phyloP scores from a whole-genome alignment of 2,888 invertebrate genomes.

The Sussaba pulchella region DNA sequence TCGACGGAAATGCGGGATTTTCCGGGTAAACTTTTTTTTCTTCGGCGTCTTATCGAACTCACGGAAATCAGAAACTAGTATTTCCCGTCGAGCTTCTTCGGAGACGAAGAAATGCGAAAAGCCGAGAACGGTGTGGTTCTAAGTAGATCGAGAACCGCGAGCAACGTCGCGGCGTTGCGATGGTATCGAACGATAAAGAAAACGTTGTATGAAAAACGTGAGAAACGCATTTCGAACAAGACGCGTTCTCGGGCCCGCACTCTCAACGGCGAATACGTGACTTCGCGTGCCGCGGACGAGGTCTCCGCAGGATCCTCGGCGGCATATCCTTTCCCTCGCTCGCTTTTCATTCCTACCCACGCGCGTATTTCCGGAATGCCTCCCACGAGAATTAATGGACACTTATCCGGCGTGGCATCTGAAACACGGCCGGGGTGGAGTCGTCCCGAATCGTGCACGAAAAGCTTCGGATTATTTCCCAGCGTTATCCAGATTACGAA shows the following conservation, averaged over 20 bases:
- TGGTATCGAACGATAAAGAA: conserved; percentile 25
- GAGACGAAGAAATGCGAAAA: neutral
- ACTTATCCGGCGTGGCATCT: conserved; percentile 77
- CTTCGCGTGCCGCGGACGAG: conserved; percentile 34
- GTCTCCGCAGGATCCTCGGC: neutral
- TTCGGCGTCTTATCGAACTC: conserved; percentile 7
- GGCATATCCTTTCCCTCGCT: conserved; percentile 20
- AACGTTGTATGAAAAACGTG: neutral
- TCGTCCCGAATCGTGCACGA: conserved; percentile 27
- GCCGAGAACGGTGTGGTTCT: neutral
- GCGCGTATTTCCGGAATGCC: conserved; percentile 70
- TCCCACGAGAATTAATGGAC: conserved; percentile 77
- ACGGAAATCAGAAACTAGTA: neutral
- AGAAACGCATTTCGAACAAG: conserved; percentile 29
- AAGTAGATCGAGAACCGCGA: conserved; percentile 17
- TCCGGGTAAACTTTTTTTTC: conserved; percentile 20
- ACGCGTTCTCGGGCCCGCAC: conserved; percentile 17
- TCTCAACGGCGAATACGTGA: conserved; percentile 42
- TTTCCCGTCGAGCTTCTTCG: neutral
- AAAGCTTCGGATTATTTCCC: conserved; percentile 53
- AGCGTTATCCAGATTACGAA: conserved; percentile 50
- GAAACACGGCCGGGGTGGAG: conserved; percentile 71
- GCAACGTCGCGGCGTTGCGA: neutral
- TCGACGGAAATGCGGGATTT: conserved; percentile 41
- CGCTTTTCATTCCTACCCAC: conserved; percentile 53